These are phyloP conservation scores for Ditylenchus weischeri DNA, from an alignment of 2,888 invertebrate genomes.

Conservation along the genomic window DNA sequence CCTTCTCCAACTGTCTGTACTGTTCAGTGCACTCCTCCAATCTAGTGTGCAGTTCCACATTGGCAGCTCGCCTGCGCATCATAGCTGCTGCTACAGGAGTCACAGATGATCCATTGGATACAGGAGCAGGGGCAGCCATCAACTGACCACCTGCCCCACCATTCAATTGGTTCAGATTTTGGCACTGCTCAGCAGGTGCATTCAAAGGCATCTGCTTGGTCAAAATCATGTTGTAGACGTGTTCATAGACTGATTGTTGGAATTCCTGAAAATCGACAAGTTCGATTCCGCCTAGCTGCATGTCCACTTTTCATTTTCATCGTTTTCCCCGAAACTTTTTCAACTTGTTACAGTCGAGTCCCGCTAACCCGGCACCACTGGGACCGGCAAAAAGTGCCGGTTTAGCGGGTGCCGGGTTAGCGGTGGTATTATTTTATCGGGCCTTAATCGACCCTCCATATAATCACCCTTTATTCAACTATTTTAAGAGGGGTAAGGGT, in stretches of 20 bases:
- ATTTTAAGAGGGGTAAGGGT: too few species aligned
- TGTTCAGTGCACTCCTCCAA: slow-evolving; percentile 78
- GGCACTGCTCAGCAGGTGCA: neutral
- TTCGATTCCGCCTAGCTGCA: too few species aligned
- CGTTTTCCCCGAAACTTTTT: too few species aligned
- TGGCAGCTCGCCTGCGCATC: slow-evolving; percentile 14
- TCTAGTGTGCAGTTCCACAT: slow-evolving; percentile 68
- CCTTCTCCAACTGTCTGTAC: slow-evolving; percentile 75
- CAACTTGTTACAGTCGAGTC: too few species aligned
- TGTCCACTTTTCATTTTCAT: too few species aligned
- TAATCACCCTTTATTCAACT: too few species aligned
- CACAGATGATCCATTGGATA: neutral
- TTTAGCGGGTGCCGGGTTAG: too few species aligned
- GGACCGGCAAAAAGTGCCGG: too few species aligned
- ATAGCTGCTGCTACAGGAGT: neutral
- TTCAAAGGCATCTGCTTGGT: slow-evolving; percentile 18
- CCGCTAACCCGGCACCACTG: too few species aligned
- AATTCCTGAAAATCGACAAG: slow-evolving; percentile 20
- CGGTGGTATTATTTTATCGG: too few species aligned
- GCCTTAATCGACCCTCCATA: too few species aligned
- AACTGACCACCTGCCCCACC: neutral
- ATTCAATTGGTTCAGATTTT: neutral
- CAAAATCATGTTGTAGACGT: slow-evolving; percentile 38
- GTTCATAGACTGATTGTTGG: slow-evolving; percentile 41
- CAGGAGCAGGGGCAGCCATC: neutral